Evolutionary conservation across 1,140 invertebrate genomes (phyloP), one percentile per base, ranked within the genome.

Genomic region (Phymorhynchus buccinoides): DNA sequence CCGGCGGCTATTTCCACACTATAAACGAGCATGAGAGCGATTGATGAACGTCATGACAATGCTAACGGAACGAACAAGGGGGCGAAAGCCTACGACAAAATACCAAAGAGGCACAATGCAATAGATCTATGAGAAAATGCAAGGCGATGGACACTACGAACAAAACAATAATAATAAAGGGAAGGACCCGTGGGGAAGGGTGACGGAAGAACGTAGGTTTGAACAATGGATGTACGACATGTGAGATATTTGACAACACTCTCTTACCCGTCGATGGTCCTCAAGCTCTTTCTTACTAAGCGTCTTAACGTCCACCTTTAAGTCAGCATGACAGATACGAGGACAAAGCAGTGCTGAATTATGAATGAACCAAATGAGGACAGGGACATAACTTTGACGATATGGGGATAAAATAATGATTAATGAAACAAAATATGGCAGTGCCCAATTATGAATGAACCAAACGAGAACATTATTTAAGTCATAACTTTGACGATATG

Each of bases 201-300:
- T 37, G 41, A 56, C n/a, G 30, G 30, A 41, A 18, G n/a, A 44
- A 44, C 41, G n/a, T 39, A 16, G 32, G 77, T n/a, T n/a, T 41
- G 78, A 32, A n/a, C n/a, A 39, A 30, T 80, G 78, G 32, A 22
- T 37, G 18, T 32, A 32, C 56, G 78, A 81, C 27, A 39, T 32
- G 75, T 41, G n/a, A 56, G 42, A n/a, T n/a, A n/a, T 16, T 42
- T 35, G 7, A 84, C 42, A 73, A 84, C 52, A 78, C 37, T 35
- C 48, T 88, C 91, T 93, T 93, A 94, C 93, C 93, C 93, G 88
- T 84, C 91, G 90, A 84, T 93, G 93, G 87, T 94, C 93, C 86
- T 93, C 93, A 62, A 93, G 86, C 84, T 94, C 93, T 89, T 92
- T 93, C 88, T 93, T 93, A 87, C 86, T 91, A 80, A 93, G 86